A percentile compares a stretch with the other conserved stretches of the same genome.
Conservation (phyloP, 2,113 vertebrate genomes). For the Callaeas wilsoni region DNA sequence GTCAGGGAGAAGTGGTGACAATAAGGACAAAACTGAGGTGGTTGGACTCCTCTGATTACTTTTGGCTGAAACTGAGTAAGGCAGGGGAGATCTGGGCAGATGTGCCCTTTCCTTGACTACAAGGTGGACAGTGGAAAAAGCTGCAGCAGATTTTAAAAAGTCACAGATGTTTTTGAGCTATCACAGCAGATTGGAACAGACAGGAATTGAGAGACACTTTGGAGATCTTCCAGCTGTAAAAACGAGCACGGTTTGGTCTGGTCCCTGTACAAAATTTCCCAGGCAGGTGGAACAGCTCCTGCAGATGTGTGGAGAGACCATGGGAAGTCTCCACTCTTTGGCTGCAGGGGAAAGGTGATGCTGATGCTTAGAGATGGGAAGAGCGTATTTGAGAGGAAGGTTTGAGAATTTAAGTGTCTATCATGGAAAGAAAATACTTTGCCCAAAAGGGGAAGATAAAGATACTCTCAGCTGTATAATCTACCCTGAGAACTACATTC, state of each 20-base stretch:
- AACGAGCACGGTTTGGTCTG: accelerated
- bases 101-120: background rate
- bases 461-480: background rate
- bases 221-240: background rate
- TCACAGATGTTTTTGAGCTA: background rate
- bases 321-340: background rate
- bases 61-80: background rate
- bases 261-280: background rate
- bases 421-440: background rate
- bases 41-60: background rate
- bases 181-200: background rate
- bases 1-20: background rate
- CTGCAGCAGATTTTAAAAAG: background rate
- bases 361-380: background rate
- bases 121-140: background rate
- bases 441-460: background rate
- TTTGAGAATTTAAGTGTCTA: background rate
- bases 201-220: background rate
- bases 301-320: background rate
- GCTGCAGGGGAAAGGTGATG: background rate
- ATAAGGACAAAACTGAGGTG: background rate
- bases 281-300: background rate
- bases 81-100: background rate
- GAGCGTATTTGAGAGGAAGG: background rate
- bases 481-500: background rate